A percentile compares a stretch with the other conserved stretches of the same genome.
These are phyloP conservation scores for Platygyra sinensis DNA, from an alignment of 64 coral and sea anemone species.

Conservation along the genomic window DNA sequence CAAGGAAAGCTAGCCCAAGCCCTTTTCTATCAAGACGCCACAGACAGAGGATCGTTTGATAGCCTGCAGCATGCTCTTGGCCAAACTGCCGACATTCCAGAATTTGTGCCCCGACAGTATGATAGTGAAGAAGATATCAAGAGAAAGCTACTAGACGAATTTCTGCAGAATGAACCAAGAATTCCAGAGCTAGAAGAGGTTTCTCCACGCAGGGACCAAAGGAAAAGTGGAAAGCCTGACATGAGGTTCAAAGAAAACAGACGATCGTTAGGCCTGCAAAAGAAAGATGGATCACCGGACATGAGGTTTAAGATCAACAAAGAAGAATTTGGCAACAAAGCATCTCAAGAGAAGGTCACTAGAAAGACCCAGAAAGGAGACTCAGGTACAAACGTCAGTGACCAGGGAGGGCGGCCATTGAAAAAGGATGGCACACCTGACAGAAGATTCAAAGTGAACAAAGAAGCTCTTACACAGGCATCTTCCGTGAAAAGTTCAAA, in stretches of 20 bases:
- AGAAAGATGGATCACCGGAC: slow-evolving; percentile 38
- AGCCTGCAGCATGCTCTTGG: not conserved
- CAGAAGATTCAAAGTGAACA: slow-evolving; percentile 50
- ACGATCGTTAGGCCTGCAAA: not conserved
- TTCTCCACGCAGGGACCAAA: not conserved
- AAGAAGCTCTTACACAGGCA: not conserved
- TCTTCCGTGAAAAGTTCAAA: not conserved
- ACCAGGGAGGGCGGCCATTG: not conserved
- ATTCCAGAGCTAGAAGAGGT: not conserved
- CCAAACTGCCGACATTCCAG: not conserved
- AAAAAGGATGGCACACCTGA: slow-evolving; percentile 41
- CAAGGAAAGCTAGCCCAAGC: not conserved
- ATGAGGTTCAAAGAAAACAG: slow-evolving; percentile 46
- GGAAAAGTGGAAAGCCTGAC: slow-evolving; percentile 14
- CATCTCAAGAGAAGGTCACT: not conserved
- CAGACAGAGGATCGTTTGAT: not conserved
- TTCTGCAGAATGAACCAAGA: not conserved
- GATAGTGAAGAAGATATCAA: not conserved
- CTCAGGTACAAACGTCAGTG: too few species aligned
- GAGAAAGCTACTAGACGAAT: not conserved
- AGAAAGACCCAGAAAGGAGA: not conserved
- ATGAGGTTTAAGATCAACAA: slow-evolving; percentile 50
- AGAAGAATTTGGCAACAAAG: not conserved
- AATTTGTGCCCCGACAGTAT: not conserved
- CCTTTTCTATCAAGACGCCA: not conserved